Evolutionary conservation across 2,113 vertebrate genomes (phyloP).

Genomic region (Tichodroma muraria): DNA sequence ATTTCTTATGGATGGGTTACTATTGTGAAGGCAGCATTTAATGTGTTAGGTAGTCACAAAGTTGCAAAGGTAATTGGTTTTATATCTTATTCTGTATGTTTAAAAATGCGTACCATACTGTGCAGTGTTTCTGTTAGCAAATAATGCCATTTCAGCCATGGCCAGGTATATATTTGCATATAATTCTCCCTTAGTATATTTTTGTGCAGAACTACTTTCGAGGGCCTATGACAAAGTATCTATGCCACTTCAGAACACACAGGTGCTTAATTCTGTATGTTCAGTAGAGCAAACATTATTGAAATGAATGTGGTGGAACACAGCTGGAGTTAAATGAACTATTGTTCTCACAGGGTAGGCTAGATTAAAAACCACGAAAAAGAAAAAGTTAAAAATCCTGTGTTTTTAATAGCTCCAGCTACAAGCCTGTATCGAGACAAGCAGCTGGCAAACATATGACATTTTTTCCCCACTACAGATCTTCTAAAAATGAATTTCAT

Average conservation of each 20-base stretch:
- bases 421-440: background rate
- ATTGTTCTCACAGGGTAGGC: conserved; percentile 30
- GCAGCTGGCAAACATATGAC: conserved; percentile 46
- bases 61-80: background rate
- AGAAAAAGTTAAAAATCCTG: background rate
- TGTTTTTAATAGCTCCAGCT: background rate
- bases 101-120: background rate
- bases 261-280: conserved; percentile 50
- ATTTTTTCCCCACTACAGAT: background rate
- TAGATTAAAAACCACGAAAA: conserved; percentile 21
- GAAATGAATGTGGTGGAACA: conserved; percentile 45
- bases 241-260: conserved; percentile 19
- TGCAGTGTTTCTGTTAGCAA: background rate
- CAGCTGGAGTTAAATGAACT: conserved; percentile 53
- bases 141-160: background rate
- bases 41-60: background rate
- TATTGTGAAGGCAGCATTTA: background rate
- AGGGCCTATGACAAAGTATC: conserved; percentile 18
- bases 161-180: background rate
- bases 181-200: background rate
- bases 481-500: conserved; percentile 9
- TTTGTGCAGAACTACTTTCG: background rate
- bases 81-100: background rate
- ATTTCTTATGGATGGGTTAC: background rate
- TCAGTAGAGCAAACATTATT: conserved; percentile 44